These are phyloP conservation scores for Sphenodon punctatus DNA, from an alignment of 2,797 vertebrate genomes.

Conservation along the genomic window DNA sequence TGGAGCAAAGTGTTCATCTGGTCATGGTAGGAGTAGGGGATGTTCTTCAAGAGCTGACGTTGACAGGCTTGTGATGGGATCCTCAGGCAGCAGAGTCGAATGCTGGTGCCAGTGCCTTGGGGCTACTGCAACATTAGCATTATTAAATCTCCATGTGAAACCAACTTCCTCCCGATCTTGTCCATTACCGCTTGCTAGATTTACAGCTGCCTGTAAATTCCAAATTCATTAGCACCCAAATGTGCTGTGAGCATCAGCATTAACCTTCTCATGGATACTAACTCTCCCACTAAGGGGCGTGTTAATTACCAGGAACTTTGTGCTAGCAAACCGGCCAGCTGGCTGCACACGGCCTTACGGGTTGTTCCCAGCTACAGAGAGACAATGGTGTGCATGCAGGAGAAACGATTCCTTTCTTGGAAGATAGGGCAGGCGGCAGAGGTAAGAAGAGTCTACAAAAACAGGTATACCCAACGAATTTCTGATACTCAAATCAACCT, in stretches of 20 bases:
- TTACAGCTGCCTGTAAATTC: not conserved
- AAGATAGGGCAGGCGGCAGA: not conserved
- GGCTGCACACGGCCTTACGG: not conserved
- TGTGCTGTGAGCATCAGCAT: accelerated
- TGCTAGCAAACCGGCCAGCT: not conserved
- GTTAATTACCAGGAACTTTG: accelerated
- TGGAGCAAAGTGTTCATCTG: too few relatives aligned
- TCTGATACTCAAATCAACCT: too few relatives aligned
- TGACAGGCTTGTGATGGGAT: too few relatives aligned
- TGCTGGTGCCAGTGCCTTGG: accelerated
- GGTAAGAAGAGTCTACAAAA: too few relatives aligned
- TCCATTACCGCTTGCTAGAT: not conserved
- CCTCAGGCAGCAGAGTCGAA: not conserved
- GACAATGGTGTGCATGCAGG: not conserved
- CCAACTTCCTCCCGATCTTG: not conserved
- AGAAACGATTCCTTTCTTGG: not conserved
- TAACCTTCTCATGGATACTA: not conserved
- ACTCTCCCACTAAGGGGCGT: accelerated
- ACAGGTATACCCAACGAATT: too few relatives aligned
- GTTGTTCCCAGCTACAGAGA: not conserved
- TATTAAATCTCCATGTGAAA: accelerated
- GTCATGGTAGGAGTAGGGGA: not conserved
- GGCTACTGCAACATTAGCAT: not conserved
- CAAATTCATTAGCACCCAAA: not conserved
- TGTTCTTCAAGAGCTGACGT: not conserved